These are phyloP conservation scores for Eriosoma lanigerum DNA, from an alignment of 1,140 invertebrate genomes.

Conservation along the genomic window DNA sequence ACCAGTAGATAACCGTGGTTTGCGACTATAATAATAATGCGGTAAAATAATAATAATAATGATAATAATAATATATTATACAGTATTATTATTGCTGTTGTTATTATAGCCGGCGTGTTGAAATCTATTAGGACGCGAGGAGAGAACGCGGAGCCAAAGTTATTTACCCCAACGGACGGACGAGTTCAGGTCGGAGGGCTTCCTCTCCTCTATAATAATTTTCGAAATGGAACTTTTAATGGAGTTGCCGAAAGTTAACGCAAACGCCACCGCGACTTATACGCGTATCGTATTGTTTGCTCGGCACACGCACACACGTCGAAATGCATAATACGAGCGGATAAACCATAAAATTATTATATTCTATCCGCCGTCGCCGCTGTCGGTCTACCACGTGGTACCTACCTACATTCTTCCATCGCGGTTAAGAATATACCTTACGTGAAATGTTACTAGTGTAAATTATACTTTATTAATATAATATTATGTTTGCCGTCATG, in stretches of 20 bases:
- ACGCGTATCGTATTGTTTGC: neutral
- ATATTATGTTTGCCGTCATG: no score
- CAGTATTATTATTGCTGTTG: neutral
- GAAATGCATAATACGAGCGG: neutral
- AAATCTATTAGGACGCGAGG: conserved; percentile 19
- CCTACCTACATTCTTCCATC: no score
- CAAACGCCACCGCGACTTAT: conserved; percentile 16
- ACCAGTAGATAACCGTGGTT: no score
- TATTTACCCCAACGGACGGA: neutral
- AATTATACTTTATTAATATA: no score
- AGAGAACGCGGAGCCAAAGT: neutral
- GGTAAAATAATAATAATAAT: neutral
- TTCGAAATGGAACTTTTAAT: conserved; percentile 47
- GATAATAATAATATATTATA: neutral
- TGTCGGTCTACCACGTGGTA: no score
- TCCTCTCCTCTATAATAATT: neutral
- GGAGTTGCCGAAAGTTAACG: conserved; percentile 45
- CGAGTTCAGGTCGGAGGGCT: neutral
- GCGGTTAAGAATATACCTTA: no score
- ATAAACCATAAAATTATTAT: no score
- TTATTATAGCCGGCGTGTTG: neutral
- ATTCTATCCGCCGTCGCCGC: no score
- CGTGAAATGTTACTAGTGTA: no score
- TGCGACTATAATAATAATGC: no score
- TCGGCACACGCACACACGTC: neutral